phyloP scores from a whole-genome alignment of 2,113 vertebrate species.

The Chloropsis hardwickii region DNA sequence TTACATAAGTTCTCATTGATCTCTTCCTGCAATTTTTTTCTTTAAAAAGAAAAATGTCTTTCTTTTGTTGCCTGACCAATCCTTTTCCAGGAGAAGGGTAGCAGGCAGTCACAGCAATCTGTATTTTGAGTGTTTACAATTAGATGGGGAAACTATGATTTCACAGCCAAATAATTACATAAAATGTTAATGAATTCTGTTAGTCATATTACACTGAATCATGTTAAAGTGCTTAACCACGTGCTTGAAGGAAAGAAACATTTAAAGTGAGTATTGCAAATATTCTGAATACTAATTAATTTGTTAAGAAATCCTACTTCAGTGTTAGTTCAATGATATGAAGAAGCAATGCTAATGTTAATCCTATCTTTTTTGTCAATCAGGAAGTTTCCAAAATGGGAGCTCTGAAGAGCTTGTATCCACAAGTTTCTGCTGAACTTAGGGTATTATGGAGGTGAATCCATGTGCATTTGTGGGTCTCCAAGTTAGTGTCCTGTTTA shows the following conservation, averaged over 20 bases:
- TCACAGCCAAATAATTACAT: constrained; percentile 55
- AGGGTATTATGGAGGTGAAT: fast-evolving
- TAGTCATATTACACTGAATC: constrained; percentile 64
- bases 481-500: background rate
- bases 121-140: constrained; percentile 41
- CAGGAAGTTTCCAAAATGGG: constrained; percentile 24
- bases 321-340: constrained; percentile 53
- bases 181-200: constrained; percentile 60
- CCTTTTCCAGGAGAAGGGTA: background rate
- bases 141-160: constrained; percentile 42
- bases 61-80: background rate
- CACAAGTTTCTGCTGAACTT: background rate
- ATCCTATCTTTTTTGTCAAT: constrained; percentile 39
- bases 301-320: constrained; percentile 54
- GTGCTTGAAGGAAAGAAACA: constrained; percentile 52
- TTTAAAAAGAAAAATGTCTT: background rate
- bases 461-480: fast-evolving
- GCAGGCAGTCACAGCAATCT: background rate
- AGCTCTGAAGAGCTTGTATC: background rate
- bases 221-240: constrained; percentile 58
- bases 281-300: constrained; percentile 68
- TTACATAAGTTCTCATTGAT: background rate
- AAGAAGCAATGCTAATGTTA: constrained; percentile 46
- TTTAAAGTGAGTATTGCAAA: constrained; percentile 50
- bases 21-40: background rate